These are phyloP conservation scores for Zonotrichia albicollis DNA, from an alignment of 2,797 vertebrate genomes.

Conservation along the genomic window DNA sequence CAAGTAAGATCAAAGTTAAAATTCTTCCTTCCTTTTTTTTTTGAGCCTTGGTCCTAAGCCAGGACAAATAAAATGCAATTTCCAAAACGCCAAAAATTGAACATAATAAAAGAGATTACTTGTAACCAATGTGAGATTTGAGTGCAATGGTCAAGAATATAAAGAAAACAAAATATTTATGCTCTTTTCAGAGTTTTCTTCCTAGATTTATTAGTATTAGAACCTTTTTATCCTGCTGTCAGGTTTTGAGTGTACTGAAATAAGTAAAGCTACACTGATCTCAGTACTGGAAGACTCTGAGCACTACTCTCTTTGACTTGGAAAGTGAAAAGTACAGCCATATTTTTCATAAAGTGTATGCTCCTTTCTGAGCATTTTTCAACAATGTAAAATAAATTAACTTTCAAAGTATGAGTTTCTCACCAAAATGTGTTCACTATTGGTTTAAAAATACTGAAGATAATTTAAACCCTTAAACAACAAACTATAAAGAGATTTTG, in stretches of 20 bases:
- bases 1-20: background rate
- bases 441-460: background rate
- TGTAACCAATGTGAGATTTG: background rate
- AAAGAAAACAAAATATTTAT: background rate
- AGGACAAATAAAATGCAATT: background rate
- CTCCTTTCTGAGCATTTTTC: background rate
- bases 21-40: background rate
- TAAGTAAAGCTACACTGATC: background rate
- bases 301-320: background rate
- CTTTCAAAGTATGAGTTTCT: background rate
- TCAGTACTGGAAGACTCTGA: background rate
- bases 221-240: background rate
- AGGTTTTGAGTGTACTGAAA: background rate
- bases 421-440: background rate
- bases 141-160: background rate
- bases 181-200: background rate
- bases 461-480: background rate
- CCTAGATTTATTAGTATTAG: background rate
- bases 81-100: background rate
- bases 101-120: background rate
- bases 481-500: background rate
- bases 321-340: background rate
- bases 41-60: background rate
- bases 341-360: background rate
- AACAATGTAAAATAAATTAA: background rate